phyloP scores from a whole-genome alignment of 2,113 vertebrate genomes.

The Microtus ochrogaster region DNA sequence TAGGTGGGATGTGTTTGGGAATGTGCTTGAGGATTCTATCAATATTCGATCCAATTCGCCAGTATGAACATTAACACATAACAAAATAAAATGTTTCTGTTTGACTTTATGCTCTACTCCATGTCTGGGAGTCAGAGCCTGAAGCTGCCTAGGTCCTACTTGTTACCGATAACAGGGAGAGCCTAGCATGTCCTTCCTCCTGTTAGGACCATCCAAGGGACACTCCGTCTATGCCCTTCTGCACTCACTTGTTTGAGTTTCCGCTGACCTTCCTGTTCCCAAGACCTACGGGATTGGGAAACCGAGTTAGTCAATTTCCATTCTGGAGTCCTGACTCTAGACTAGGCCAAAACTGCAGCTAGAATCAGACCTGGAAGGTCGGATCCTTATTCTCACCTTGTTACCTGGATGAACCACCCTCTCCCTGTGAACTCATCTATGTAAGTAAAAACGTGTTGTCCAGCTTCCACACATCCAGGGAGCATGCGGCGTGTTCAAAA shows the following conservation, averaged over 20 bases:
- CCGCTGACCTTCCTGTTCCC: not conserved
- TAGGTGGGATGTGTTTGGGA: not conserved
- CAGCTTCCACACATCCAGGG: not conserved
- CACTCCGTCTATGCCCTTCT: not conserved
- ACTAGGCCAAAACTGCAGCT: not conserved
- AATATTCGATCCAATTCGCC: not conserved
- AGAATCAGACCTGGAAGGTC: not conserved
- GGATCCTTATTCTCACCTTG: not conserved
- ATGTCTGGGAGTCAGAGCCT: constrained; percentile 13
- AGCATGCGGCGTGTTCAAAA: not conserved
- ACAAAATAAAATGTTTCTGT: constrained; percentile 22
- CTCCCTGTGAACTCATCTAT: not conserved
- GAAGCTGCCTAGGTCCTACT: not conserved
- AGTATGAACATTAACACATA: not conserved
- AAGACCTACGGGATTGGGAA: not conserved
- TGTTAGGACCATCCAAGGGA: not conserved
- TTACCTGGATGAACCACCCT: not conserved
- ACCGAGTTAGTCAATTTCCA: not conserved
- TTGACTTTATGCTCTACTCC: not conserved
- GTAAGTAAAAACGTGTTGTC: not conserved
- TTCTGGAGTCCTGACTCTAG: not conserved
- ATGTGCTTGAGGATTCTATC: not conserved
- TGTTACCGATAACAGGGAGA: not conserved
- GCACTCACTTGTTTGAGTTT: not conserved
- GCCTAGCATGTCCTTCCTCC: not conserved